phyloP scores from a whole-genome alignment of 2,797 vertebrate genomes.

The Corythornis leucogaster region DNA sequence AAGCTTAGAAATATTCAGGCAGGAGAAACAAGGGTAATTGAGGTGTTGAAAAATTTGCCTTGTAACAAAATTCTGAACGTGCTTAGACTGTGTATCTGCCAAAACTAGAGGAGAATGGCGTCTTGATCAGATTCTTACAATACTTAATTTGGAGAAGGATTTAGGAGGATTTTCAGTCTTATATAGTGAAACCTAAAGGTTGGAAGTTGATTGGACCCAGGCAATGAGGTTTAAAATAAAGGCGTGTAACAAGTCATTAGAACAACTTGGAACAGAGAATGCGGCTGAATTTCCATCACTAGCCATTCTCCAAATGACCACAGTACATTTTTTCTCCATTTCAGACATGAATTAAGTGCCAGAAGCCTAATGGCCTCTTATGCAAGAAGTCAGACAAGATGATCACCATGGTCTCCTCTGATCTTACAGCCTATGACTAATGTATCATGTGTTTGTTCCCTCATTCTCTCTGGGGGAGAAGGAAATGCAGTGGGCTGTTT shows the following conservation, averaged over 20 bases:
- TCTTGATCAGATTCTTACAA: not conserved
- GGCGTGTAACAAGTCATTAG: not conserved
- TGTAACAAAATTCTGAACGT: not conserved
- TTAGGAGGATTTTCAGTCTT: not conserved
- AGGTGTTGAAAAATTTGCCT: not conserved
- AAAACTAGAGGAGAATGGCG: not conserved
- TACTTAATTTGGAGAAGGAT: not conserved
- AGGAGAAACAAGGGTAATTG: not conserved
- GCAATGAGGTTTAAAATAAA: not conserved
- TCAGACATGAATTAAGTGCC: conserved; percentile 15
- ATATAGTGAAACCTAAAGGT: not conserved
- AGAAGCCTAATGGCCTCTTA: conserved; percentile 17
- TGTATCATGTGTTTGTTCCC: conserved; percentile 44
- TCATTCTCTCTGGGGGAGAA: conserved; percentile 36
- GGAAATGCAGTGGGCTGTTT: conserved; percentile 3
- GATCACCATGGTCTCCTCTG: conserved; percentile 1
- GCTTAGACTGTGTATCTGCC: not conserved
- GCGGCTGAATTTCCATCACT: not conserved
- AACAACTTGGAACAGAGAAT: not conserved
- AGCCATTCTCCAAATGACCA: not conserved
- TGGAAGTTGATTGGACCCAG: not conserved
- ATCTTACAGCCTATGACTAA: conserved; percentile 50
- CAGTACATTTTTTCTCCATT: conserved; percentile 18
- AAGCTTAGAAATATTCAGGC: not conserved
- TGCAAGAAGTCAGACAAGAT: conserved; percentile 40